Evolutionary conservation across 2,888 invertebrate genomes (phyloP), one percentile per base, ranked within the genome.

Genomic region (Trichogramma evanescens): DNA sequence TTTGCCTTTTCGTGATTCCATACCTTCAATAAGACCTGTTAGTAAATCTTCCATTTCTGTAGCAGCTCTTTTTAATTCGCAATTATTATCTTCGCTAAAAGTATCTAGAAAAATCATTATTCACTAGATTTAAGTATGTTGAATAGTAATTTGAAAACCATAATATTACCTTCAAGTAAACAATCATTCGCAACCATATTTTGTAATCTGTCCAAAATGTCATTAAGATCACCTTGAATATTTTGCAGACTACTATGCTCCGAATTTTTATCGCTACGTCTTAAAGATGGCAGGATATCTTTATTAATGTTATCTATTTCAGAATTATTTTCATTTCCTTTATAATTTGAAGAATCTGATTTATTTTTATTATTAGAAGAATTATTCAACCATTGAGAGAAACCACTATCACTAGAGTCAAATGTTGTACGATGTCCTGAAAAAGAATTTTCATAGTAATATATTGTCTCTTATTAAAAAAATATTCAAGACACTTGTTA

Each of bases 161-260:
- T 26, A 26, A 26, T 26, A 26, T 76, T 70, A 84, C 85, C 85
- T 68, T 88, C 87, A 65, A 86, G 78, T 63, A 84, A 80, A 68
- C 86, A 86, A 72, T 88, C 88, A 66, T 86, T 84, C 1, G 86
- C 85, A 56, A 89, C 76, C 77, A 88, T 87, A 75, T 87, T 86
- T 74, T 88, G 88, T 66, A 89, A 76, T 65, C 87, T 81, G 43
- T 86, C 86, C 55, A 89, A 72, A 26, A 87, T 88, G 3, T 86
- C 84, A 70, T 88, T 88, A 5, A 89, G 73, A 70, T 87, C 87
- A 1, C 84, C 86, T 67, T 86, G 86, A 54, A 85, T 80, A 66
- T 78, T 78, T 66, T 77, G 76, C 46, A 77, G 67, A 61, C 77
- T 76, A 62, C 77, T 77, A 51, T 77, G 75, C 54, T 76, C 76